These are phyloP conservation scores for Leptura quadrifasciata DNA, from an alignment of 2,888 invertebrate genomes.

Conservation along the genomic window DNA sequence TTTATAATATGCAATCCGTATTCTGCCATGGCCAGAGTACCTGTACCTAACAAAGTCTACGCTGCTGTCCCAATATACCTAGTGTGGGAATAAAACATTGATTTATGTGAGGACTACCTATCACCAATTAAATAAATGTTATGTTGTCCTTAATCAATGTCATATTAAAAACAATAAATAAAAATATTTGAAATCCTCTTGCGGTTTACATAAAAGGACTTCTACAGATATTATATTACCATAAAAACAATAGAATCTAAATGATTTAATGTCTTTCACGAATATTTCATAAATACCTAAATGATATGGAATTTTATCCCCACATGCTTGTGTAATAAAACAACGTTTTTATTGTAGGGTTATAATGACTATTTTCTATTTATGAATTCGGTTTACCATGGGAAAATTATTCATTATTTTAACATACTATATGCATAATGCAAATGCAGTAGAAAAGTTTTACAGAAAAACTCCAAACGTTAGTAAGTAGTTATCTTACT, in stretches of 20 bases:
- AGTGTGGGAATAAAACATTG: conserved; percentile 63
- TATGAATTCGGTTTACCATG: conserved; percentile 13
- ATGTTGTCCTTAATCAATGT: conserved; percentile 67
- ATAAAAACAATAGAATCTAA: conserved; percentile 67
- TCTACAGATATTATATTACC: conserved; percentile 62
- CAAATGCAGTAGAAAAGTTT: not conserved
- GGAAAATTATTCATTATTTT: conserved; percentile 13
- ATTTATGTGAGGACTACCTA: conserved; percentile 61
- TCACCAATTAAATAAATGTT: conserved; percentile 67
- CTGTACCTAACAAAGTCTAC: conserved; percentile 9
- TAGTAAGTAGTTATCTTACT: too few relatives aligned
- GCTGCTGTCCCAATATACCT: conserved; percentile 42
- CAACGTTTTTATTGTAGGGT: conserved; percentile 20
- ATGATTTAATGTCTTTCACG: conserved; percentile 60
- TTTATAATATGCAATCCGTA: not conserved
- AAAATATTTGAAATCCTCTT: conserved; percentile 63
- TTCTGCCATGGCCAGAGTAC: not conserved
- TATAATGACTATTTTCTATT: conserved; percentile 12
- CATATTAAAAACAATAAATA: conserved; percentile 66
- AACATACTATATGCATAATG: not conserved
- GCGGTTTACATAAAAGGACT: conserved; percentile 61
- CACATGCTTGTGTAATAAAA: conserved; percentile 33
- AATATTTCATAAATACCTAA: conserved; percentile 63
- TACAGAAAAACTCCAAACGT: not conserved
- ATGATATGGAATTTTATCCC: conserved; percentile 31